Evolutionary conservation across 2,797 vertebrate species (phyloP).

Genomic region (Sorex maritimensis): DNA sequence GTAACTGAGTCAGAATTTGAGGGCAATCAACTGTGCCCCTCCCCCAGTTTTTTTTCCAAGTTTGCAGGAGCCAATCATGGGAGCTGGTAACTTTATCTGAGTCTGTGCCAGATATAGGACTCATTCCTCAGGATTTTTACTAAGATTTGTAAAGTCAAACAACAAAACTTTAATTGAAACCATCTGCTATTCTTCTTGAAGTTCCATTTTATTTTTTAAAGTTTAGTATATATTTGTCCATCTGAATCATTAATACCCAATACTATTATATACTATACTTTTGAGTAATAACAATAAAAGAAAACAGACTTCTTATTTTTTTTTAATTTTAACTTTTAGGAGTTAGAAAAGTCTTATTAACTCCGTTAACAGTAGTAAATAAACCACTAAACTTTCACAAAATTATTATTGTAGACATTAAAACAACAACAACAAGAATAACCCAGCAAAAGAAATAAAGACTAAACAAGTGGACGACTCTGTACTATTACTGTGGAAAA

Average conservation of each 20-base stretch:
- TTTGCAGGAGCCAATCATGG: conserved; percentile 17
- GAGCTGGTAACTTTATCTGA: conserved; percentile 62
- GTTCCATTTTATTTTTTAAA: conserved; percentile 47
- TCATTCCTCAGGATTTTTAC: conserved; percentile 63
- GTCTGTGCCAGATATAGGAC: conserved; percentile 35
- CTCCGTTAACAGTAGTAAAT: neutral
- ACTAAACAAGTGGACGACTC: neutral
- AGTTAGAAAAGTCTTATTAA: neutral
- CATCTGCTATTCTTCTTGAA: conserved; percentile 35
- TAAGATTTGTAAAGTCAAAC: conserved; percentile 71
- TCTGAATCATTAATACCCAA: neutral
- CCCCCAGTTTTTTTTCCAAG: neutral
- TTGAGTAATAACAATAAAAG: conserved; percentile 17
- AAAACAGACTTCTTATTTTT: neutral
- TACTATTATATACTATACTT: neutral
- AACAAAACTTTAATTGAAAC: conserved; percentile 72
- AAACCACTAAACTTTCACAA: neutral
- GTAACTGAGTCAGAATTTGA: conserved; percentile 40
- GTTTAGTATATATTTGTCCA: neutral
- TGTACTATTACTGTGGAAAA: neutral
- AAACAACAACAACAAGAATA: neutral
- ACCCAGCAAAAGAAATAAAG: neutral
- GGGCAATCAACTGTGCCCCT: neutral
- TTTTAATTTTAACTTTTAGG: neutral
- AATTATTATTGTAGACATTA: neutral